Base-by-base conservation (phyloP, 2,888 invertebrate species). In the Hedychridium roseum region DNA sequence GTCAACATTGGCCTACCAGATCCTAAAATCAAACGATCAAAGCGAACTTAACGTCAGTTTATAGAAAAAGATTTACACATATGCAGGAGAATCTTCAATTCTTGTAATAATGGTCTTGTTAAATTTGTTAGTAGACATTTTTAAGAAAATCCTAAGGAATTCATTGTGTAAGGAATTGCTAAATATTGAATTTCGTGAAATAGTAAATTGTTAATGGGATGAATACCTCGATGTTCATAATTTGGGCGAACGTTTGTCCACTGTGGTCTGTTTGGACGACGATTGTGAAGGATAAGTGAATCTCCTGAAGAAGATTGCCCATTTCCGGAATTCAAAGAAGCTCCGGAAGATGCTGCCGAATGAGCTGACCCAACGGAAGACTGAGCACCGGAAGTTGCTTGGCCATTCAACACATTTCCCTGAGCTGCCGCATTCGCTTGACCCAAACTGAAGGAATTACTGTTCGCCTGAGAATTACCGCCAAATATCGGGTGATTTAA, bases 401-500 rank as follows among this genome's bases (percentile, higher is more conserved):
- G 70, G 3, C 72, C 73, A 34, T 71, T 74, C 21, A 64, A 62
- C 1, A 63, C 59, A n/a, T 58, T 64, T 12, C 70, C 71, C 2
- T 72, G 66, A 5, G 74, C 56, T 11, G 70, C 54, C 9, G 76
- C 65, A 9, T 55, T 52, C 5, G 71, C 71, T 31, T 68, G 61
- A 3, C 72, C 73, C 12, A 71, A 27, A 3, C 52, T 70, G 34
- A 50, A 42, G 2, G 31, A 39, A 40, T 46, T 72, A 14, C 63
- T 63, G 17, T 64, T 66, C 5, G 70, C 54, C 14, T 65, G 58
- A 2, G 64, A 59, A 20, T 46, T 57, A 1, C 45, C 60, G 14
- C 72, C 70, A 27, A 61, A 62, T n/a, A 60, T n/a, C 2, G 72
- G 71, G 43, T 62, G 62, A 46, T 63, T 64, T 11, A 66, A 30